Conservation (phyloP, 2,888 invertebrate species). For the Lysandra bellargus region DNA sequence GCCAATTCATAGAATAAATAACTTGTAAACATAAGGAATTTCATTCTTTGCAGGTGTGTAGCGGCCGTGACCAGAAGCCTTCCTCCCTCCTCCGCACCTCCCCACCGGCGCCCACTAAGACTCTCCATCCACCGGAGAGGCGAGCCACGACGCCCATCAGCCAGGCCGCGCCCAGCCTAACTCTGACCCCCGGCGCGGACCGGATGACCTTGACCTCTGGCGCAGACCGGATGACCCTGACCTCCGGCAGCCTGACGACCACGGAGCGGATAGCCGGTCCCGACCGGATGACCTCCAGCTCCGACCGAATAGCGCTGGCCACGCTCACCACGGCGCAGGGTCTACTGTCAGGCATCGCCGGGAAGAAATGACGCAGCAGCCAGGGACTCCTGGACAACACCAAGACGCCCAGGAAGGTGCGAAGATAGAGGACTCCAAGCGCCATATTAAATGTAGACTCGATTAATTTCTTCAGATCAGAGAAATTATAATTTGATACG, state of each 20-base stretch:
- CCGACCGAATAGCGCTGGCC: constrained; percentile 64
- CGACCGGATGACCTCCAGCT: constrained; percentile 34
- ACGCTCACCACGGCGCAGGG: constrained; percentile 68
- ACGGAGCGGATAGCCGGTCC: neutral
- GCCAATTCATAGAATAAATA: neutral
- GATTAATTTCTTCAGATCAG: no score
- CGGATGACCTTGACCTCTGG: neutral
- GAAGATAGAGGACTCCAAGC: constrained; percentile 50
- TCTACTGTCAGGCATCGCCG: constrained; percentile 61
- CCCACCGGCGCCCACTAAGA: constrained; percentile 60
- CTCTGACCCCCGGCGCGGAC: neutral
- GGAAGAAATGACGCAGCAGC: constrained; percentile 76
- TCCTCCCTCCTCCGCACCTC: constrained; percentile 63
- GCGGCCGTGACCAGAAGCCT: constrained; percentile 74
- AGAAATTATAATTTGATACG: no score
- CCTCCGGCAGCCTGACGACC: neutral
- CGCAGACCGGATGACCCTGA: neutral
- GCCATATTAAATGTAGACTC: no score
- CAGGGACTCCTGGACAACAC: constrained; percentile 52
- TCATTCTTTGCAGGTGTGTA: constrained; percentile 63
- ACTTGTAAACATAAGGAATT: neutral
- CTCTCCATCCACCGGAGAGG: constrained; percentile 46
- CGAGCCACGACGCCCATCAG: constrained; percentile 60
- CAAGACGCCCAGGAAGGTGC: constrained; percentile 61
- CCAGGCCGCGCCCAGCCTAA: constrained; percentile 56